Conservation (phyloP, 2,888 invertebrate species). For the Tinea semifulvella region DNA sequence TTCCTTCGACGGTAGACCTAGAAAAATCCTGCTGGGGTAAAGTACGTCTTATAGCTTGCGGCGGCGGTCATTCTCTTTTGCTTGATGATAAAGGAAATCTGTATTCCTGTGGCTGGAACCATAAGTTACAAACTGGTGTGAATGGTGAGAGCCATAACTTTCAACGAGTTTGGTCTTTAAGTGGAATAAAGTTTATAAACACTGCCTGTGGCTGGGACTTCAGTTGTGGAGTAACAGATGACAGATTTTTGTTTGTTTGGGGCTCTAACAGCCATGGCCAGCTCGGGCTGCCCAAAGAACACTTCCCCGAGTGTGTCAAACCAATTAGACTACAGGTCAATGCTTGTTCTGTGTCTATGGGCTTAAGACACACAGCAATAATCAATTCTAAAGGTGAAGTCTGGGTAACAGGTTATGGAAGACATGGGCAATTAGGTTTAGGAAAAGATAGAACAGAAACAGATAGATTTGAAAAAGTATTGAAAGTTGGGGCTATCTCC, state of each 20-base stretch:
- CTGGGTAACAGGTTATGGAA: constrained; percentile 72
- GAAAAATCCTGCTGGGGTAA: constrained; percentile 47
- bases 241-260: constrained; percentile 79
- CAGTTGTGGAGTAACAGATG: constrained; percentile 76
- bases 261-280: constrained; percentile 84
- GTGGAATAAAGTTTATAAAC: constrained; percentile 64
- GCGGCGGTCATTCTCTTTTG: constrained; percentile 80
- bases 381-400: constrained; percentile 70
- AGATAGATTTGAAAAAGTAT: constrained; percentile 61
- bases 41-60: constrained; percentile 74
- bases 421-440: constrained; percentile 74
- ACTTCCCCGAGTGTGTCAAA: constrained; percentile 40
- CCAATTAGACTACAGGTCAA: constrained; percentile 53
- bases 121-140: constrained; percentile 74
- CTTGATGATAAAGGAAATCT: constrained; percentile 73
- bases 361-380: constrained; percentile 73
- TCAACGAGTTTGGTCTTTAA: constrained; percentile 68
- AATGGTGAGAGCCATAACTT: constrained; percentile 61
- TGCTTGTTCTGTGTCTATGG: constrained; percentile 70
- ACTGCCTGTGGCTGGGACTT: constrained; percentile 86
- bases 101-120: constrained; percentile 83
- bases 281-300: constrained; percentile 70
- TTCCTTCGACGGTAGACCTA: constrained; percentile 53
- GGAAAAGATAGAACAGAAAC: constrained; percentile 40
- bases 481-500: constrained; percentile 62